A percentile compares a stretch with the other conserved stretches of the same genome.
Evolutionary conservation across 1,140 invertebrate species (phyloP).

Genomic region (Uloborus diversus): DNA sequence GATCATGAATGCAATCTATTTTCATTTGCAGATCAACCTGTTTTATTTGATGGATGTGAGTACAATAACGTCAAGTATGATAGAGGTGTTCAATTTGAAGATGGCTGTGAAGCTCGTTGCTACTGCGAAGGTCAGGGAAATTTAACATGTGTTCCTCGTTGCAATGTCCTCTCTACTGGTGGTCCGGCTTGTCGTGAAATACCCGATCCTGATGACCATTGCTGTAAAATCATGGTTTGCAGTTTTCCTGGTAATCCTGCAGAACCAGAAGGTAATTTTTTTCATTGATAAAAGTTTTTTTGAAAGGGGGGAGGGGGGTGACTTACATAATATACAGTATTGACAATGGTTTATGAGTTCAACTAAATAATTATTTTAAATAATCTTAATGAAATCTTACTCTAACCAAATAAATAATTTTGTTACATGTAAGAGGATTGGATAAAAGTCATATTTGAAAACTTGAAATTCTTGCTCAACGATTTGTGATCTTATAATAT

Average conservation of each 20-base stretch:
- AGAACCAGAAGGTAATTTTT: not conserved
- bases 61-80: constrained; percentile 61
- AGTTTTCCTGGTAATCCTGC: constrained; percentile 57
- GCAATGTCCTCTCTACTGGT: constrained; percentile 26
- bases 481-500: too few species aligned
- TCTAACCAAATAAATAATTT: too few species aligned
- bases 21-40: constrained; percentile 18
- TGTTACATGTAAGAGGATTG: too few species aligned
- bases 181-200: constrained; percentile 56
- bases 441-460: too few species aligned
- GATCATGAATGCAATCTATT: too few species aligned
- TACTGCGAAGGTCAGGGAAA: constrained; percentile 60
- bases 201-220: constrained; percentile 62
- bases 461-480: too few species aligned
- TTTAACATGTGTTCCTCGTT: constrained; percentile 61
- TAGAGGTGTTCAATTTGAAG: constrained; percentile 60
- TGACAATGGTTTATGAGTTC: too few species aligned
- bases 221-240: constrained; percentile 66
- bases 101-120: constrained; percentile 64
- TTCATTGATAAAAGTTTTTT: not conserved
- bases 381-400: too few species aligned
- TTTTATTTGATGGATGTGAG: constrained; percentile 60
- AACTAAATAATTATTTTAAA: too few species aligned
- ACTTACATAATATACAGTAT: too few species aligned
- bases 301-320: too few species aligned